Conservation (phyloP, 2,888 invertebrate species). For the Autographa pulchrina region DNA sequence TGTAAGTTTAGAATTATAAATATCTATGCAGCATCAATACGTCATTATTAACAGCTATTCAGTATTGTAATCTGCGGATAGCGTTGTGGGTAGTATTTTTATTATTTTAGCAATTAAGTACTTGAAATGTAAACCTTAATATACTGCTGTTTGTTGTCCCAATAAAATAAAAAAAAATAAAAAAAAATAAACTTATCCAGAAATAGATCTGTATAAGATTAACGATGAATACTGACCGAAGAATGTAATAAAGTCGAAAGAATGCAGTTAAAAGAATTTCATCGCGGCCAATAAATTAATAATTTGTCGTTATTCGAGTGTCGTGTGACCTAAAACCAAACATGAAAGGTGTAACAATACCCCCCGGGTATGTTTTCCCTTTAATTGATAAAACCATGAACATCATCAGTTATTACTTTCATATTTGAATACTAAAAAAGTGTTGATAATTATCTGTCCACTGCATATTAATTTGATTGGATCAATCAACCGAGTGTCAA, state of each 20-base stretch:
- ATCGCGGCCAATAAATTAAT: slow-evolving; percentile 9
- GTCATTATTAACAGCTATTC: too few relatives aligned
- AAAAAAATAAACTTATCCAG: too few relatives aligned
- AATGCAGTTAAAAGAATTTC: slow-evolving; percentile 19
- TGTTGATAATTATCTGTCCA: slow-evolving; percentile 32
- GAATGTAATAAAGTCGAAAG: slow-evolving; percentile 11
- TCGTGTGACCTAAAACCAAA: slow-evolving; percentile 11
- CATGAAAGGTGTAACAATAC: slow-evolving; percentile 22
- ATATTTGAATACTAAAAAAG: slow-evolving; percentile 26
- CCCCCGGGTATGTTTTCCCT: slow-evolving; percentile 21
- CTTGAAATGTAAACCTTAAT: too few relatives aligned
- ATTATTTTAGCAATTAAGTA: too few relatives aligned
- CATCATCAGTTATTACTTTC: slow-evolving; percentile 20
- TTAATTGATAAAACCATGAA: slow-evolving; percentile 22
- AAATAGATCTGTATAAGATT: slow-evolving; percentile 16
- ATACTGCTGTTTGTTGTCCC: too few relatives aligned
- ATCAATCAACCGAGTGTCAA: slow-evolving; percentile 32
- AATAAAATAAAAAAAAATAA: too few relatives aligned
- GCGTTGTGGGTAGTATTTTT: too few relatives aligned
- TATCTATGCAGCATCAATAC: too few relatives aligned
- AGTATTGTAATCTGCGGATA: too few relatives aligned
- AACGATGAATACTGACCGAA: neutral
- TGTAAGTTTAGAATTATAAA: too few relatives aligned
- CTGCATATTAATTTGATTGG: slow-evolving; percentile 35
- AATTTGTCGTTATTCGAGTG: slow-evolving; percentile 5